Base-by-base conservation (phyloP, 2,797 vertebrate genomes). In the Gambelia wislizenii region DNA sequence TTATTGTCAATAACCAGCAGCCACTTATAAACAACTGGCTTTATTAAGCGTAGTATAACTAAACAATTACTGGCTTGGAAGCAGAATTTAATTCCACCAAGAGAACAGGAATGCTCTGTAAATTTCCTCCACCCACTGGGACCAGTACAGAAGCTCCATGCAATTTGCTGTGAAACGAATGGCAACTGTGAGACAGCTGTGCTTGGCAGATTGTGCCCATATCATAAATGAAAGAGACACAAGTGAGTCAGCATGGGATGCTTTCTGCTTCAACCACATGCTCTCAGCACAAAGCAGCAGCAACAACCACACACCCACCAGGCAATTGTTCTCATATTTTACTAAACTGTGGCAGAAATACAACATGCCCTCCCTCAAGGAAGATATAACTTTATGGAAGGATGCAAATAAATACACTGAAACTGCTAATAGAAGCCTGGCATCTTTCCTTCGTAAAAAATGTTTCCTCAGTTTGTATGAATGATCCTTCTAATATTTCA, bases 31-130 rank as follows among this genome's bases (percentile, higher is more conserved):
- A 97, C 69, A 85, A 93, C 91, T 86, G 80, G 93, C 95, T 97
- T 97, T 97, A 97, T 97, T 97, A 89, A 96, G 94, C 95, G 95
- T 75, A 92, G 92, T 91, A 93, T 90, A 91, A 91, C 91, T 94
- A 74, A 85, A 93, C 94, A 95, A 86, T 94, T 86, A 90, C 91
- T 93, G 91, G 39, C 52, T 47, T 0, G 42, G 89, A 91, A 91
- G 90, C 77, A 67, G 90, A 91, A 91, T 69, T 85, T 91, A 88
- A 83, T 83, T 91, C 89, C 13, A 87, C 89, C 87, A 92, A 86
- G 49, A 27, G 79, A 86, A n/a, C 1, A 52, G 25, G 44, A 52
- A 89, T 14, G 16, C 33, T 61, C 27, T 8, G 74, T n/a, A 56
- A 69, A n/a, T 3, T n/a, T 7, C 16, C 39, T 67, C 59, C 6